A percentile compares a stretch with the other conserved stretches of the same genome.
These are phyloP conservation scores for Acanthochromis polyacanthus DNA, from an alignment of 2,113 vertebrate genomes.

Conservation along the genomic window DNA sequence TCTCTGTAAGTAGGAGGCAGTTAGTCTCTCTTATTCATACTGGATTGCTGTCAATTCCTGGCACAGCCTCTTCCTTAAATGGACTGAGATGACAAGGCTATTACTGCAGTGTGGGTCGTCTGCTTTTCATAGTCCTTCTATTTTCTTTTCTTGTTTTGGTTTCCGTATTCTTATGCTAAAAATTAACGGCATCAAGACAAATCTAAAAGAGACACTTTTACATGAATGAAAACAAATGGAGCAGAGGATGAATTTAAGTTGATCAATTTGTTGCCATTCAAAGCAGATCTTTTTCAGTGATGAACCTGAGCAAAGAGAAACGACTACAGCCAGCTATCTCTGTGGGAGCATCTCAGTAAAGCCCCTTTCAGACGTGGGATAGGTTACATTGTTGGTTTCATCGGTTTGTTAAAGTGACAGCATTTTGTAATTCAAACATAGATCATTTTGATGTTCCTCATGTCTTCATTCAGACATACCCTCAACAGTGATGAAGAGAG, in stretches of 20 bases:
- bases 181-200: slow-evolving; percentile 24
- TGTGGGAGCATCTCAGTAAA: neutral
- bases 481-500: too few species aligned
- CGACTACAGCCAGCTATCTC: slow-evolving; percentile 24
- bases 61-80: slow-evolving; percentile 67
- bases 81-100: slow-evolving; percentile 69
- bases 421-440: too few species aligned
- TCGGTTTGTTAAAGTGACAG: too few species aligned
- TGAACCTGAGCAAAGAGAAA: slow-evolving; percentile 20
- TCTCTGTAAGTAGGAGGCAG: slow-evolving; percentile 68
- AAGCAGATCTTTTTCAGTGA: slow-evolving; percentile 20
- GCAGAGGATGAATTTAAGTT: slow-evolving; percentile 23
- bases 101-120: slow-evolving; percentile 60
- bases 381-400: too few species aligned
- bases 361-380: too few species aligned
- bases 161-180: slow-evolving; percentile 18
- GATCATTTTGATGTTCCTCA: too few species aligned
- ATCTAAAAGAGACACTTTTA: slow-evolving; percentile 3
- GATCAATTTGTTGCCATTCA: slow-evolving; percentile 13
- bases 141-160: slow-evolving; percentile 20
- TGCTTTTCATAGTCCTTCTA: slow-evolving; percentile 35
- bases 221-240: slow-evolving; percentile 21
- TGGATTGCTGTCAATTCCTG: slow-evolving; percentile 64
- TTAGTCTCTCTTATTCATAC: slow-evolving; percentile 67
- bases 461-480: too few species aligned